Evolutionary conservation across 2,113 vertebrate genomes (phyloP), one percentile per base, ranked within the genome.

Genomic region (Hyperoodon ampullatus): DNA sequence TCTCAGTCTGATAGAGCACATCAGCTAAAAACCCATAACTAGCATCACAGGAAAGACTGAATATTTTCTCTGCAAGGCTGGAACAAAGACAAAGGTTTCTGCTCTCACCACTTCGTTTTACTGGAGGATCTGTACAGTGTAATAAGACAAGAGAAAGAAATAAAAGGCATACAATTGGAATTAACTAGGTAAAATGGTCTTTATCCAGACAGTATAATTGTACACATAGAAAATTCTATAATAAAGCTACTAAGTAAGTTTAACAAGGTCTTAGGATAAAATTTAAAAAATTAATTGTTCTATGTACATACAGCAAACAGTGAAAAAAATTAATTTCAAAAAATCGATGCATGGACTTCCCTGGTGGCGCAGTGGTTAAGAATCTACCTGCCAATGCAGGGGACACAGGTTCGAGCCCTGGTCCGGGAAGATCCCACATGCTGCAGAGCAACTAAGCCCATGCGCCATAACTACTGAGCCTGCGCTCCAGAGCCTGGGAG

Each of bases 301-400:
- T 90, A 68, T 75, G 71, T 44, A 84, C 1, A 91, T 66, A 77
- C 5, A 92, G 5, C 30, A 95, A 88, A 96, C 16, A 68, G 2
- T 71, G 26, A 86, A 95, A 94, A 90, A 85, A 93, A 50, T 92
- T 21, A 94, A 80, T 83, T 95, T 94, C 26, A 77, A 94, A 84
- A 93, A 85, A 88, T 9, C 47, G 47, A 47, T 11, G 47, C 47
- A 47, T 47, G 47, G 47, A 47, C 11, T 47, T 47, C 47, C 11
- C 47, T 47, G 47, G 47, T 47, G 47, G 47, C 2, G 2, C 47
- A 47, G 47, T 12, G 47, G 47, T 47, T 47, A 47, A 47, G 47
- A 47, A 47, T 47, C 47, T 11, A 47, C 47, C 47, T 47, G 47
- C 47, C 11, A 47, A 47, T 47, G 47, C 47, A 47, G 47, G 10